phyloP scores from a whole-genome alignment of 2,797 vertebrate species.

The Stomatorhinus walkeri region DNA sequence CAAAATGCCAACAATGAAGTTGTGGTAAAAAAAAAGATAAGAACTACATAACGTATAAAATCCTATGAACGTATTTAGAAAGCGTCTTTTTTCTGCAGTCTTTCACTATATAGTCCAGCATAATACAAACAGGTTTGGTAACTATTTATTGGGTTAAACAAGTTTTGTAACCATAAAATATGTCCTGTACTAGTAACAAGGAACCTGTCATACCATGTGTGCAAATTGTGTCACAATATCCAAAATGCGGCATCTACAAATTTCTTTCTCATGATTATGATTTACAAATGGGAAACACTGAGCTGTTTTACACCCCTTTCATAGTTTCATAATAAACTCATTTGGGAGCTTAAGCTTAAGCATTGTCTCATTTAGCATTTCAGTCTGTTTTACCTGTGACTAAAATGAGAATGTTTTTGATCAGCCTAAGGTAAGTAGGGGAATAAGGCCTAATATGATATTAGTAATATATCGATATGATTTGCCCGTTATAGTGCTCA shows the following conservation, averaged over 20 bases:
- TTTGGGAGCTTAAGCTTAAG: neutral
- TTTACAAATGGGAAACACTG: neutral
- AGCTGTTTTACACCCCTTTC: neutral
- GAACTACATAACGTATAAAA: neutral
- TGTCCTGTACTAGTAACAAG: neutral
- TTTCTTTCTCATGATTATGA: neutral
- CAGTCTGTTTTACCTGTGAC: neutral
- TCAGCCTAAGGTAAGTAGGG: neutral
- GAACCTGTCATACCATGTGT: neutral
- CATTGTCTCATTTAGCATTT: neutral
- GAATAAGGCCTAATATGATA: neutral
- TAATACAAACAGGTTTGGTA: neutral
- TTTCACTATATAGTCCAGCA: neutral
- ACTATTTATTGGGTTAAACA: neutral
- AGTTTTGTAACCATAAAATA: neutral
- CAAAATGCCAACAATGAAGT: neutral
- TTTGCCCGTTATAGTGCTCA: neutral
- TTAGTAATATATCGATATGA: neutral
- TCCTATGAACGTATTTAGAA: neutral
- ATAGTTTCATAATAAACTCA: slow-evolving; percentile 1
- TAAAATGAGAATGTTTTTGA: neutral
- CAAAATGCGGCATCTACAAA: neutral
- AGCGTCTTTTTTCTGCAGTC: neutral
- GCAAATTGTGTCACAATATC: neutral
- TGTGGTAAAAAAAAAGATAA: neutral